phyloP scores from a whole-genome alignment of 2,888 invertebrate genomes.

The Ischnus inquisitorius region DNA sequence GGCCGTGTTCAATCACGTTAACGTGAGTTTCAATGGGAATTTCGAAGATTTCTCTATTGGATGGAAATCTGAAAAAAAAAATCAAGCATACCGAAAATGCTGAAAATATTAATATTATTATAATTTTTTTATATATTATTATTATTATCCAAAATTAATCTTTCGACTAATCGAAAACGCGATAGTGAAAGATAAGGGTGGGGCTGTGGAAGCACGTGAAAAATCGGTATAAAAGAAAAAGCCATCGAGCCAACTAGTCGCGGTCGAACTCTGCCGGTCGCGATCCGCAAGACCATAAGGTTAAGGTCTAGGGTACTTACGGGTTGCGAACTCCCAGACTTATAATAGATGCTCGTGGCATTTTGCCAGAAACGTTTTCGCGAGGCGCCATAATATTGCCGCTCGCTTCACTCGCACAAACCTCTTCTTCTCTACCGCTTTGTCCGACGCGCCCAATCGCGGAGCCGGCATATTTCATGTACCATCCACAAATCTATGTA shows the following conservation, averaged over 20 bases:
- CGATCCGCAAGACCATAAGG: slow-evolving; percentile 63
- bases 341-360: slow-evolving; percentile 74
- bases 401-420: slow-evolving; percentile 54
- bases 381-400: slow-evolving; percentile 75
- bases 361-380: slow-evolving; percentile 69
- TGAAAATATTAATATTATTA: too few species aligned
- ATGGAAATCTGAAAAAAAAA: too few species aligned
- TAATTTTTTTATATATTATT: too few species aligned
- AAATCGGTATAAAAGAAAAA: too few species aligned
- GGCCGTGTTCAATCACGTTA: too few species aligned
- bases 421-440: slow-evolving; percentile 58
- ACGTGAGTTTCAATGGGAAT: too few species aligned
- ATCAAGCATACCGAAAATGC: too few species aligned
- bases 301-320: slow-evolving; percentile 75
- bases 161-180: too few species aligned
- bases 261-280: slow-evolving; percentile 26
- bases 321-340: slow-evolving; percentile 66
- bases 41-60: too few species aligned
- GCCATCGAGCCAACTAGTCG: too few species aligned
- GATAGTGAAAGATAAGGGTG: too few species aligned
- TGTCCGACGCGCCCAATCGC: slow-evolving; percentile 57
- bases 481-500: background rate
- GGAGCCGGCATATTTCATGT: slow-evolving; percentile 28
- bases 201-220: background rate
- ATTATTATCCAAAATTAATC: too few species aligned